Base-by-base conservation (phyloP, 1,140 invertebrate species). In the Papilio xuthus region DNA sequence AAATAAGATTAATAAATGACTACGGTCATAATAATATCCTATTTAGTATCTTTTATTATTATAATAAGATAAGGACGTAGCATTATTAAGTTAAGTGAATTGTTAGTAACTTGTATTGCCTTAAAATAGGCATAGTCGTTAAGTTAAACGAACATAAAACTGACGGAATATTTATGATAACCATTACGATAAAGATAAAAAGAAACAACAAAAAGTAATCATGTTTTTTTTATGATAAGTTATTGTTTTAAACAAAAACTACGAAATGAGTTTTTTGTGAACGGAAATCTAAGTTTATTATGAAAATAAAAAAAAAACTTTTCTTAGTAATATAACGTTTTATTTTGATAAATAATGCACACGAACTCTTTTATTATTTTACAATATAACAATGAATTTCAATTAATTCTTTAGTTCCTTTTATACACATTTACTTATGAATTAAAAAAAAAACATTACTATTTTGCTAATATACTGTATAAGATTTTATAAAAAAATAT, bases 51-150 rank as follows among this genome's bases (percentile, higher is more conserved):
- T 56, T 56, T 56, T 56, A 20, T 56, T 56, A 10, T 23, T 56
- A 56, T 56, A 56, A 56, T 56, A 23, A 56, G 20, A 56, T 56
- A 56, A 56, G 53, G 53, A 56, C 20, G 53, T 56, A n/a, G 18
- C 2, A 56, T 20, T 56, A 10, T 2, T 23, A 9, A 9, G 6
- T 8, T 7, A 56, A 26, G 10, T 26, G 13, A 2, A 60, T 60
- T 26, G 20, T 60, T 60, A 2, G 2, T 18, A 23, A 56, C 20
- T 56, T 23, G 8, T 23, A 4, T 20, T 23, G 18, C 53, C 53
- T 53, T 56, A 56, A 60, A 60, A 60, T 60, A 60, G 10, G 56
- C 56, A 60, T 60, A 26, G 4, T 26, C 12, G 8, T 60, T 60
- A 26, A 60, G 13, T 26, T 28, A 60, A 26, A 60, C 10, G n/a